A percentile compares a stretch with the other conserved stretches of the same genome.
Conservation (phyloP, 2,113 vertebrate genomes). For the Morone saxatilis region DNA sequence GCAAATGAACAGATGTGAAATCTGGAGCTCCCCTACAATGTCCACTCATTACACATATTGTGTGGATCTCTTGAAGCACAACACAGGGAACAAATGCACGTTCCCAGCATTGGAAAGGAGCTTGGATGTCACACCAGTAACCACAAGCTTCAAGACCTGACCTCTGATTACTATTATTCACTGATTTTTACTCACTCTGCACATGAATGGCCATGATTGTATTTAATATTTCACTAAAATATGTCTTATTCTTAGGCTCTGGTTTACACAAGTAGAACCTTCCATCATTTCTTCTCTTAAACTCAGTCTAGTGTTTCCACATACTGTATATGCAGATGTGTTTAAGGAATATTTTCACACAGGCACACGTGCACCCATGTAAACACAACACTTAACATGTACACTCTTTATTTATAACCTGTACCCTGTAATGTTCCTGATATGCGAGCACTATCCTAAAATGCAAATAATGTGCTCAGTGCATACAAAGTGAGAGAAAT, state of each 20-base stretch:
- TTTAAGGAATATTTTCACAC: not conserved
- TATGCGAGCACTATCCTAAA: not conserved
- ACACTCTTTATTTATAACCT: not conserved
- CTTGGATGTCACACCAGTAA: not conserved
- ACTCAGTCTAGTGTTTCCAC: not conserved
- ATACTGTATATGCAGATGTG: not conserved
- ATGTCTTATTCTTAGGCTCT: not conserved
- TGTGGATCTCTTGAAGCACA: constrained; percentile 46
- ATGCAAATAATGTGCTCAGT: constrained; percentile 9
- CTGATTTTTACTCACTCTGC: constrained; percentile 4
- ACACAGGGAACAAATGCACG: constrained; percentile 11
- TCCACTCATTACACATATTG: constrained; percentile 60
- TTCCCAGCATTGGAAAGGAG: constrained; percentile 3
- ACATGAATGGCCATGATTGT: not conserved
- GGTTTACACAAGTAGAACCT: not conserved
- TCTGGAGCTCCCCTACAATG: constrained; percentile 23
- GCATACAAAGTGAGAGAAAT: not conserved
- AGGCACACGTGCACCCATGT: not conserved
- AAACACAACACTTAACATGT: not conserved
- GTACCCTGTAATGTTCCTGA: constrained; percentile 1
- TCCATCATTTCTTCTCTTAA: not conserved
- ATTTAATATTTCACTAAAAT: not conserved
- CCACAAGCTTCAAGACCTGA: not conserved
- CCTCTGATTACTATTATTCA: constrained; percentile 14
- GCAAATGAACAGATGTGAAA: constrained; percentile 33